Evolutionary conservation across 2,888 invertebrate species (phyloP), one percentile per base, ranked within the genome.

Genomic region (Ommatoiulus sabulosus): DNA sequence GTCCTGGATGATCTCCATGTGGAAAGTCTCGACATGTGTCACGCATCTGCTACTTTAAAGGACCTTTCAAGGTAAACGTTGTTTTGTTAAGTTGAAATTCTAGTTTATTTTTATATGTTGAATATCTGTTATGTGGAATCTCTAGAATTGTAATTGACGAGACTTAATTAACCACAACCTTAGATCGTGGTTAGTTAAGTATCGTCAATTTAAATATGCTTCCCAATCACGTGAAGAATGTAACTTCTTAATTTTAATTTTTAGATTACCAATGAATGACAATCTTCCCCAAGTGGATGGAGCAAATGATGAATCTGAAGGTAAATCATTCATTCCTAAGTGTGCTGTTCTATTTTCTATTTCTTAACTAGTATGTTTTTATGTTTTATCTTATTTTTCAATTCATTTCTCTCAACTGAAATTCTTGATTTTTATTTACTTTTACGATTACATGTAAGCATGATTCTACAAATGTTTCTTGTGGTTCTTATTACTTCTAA

Each of bases 261-360:
- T 12, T 35, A 80, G 80, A 43, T 12, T 35, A 3, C 80, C 80
- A 4, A 15, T 3, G 35, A 12, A 80, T 35, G 85, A 84, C 44
- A 87, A 17, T 10, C 88, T 91, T 80, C 94, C 94, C n/a, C 95
- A 95, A 91, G 91, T 95, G 20, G 95, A 96, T 93, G 80, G 80
- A 15, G 35, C 35, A 3, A 80, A 35, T 35, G 80, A 80, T 43
- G 12, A 80, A 43, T 35, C 3, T 80, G 0, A 80, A 24, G 80
- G 80, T 80, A 80, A 35, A 7, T 24, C 24, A 80, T 35, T 35
- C 35, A 12, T 80, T 12, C 80, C 12, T 10, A 35, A 24, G 2
- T 72, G 24, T 20, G 20, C 72, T 24, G 24, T 24, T 72, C 10
- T 8, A 24, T 10, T 72, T 72, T 20, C 24, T 20, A 20, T 72